Conservation (phyloP, 2,113 vertebrate genomes). For the Salvator merianae region DNA sequence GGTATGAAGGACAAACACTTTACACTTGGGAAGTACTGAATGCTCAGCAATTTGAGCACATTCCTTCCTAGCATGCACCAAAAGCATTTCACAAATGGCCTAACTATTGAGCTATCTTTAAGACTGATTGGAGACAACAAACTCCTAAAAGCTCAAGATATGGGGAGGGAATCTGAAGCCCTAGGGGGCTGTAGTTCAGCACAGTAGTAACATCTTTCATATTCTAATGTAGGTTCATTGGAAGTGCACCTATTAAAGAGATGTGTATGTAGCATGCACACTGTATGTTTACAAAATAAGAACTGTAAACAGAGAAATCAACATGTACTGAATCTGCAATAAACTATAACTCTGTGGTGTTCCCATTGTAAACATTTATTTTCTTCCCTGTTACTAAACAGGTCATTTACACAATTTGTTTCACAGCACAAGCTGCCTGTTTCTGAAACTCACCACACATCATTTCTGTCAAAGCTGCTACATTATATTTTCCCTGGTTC, state of each 20-base stretch:
- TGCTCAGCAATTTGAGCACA: not conserved
- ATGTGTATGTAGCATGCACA: not conserved
- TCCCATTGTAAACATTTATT: not conserved
- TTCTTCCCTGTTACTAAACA: not conserved
- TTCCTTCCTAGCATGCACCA: not conserved
- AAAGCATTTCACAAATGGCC: slow-evolving; percentile 20
- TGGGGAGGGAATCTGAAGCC: not conserved
- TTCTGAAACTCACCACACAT: slow-evolving; percentile 27
- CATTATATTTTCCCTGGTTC: slow-evolving; percentile 35
- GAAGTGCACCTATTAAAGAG: not conserved
- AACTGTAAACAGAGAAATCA: slow-evolving; percentile 3
- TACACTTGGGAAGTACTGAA: not conserved
- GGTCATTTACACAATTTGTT: slow-evolving; percentile 35
- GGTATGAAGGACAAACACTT: not conserved
- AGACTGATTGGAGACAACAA: not conserved
- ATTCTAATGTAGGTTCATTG: not conserved
- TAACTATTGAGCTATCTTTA: slow-evolving; percentile 23
- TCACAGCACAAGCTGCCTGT: slow-evolving; percentile 27
- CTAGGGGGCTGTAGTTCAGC: not conserved
- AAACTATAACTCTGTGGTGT: not conserved
- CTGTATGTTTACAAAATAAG: not conserved
- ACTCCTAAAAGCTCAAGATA: slow-evolving; percentile 15
- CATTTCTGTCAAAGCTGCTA: slow-evolving; percentile 44
- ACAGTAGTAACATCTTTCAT: not conserved
- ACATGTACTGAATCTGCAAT: not conserved